Evolutionary conservation across 2,113 vertebrate species (phyloP).

Genomic region (Triplophysa tibetana): DNA sequence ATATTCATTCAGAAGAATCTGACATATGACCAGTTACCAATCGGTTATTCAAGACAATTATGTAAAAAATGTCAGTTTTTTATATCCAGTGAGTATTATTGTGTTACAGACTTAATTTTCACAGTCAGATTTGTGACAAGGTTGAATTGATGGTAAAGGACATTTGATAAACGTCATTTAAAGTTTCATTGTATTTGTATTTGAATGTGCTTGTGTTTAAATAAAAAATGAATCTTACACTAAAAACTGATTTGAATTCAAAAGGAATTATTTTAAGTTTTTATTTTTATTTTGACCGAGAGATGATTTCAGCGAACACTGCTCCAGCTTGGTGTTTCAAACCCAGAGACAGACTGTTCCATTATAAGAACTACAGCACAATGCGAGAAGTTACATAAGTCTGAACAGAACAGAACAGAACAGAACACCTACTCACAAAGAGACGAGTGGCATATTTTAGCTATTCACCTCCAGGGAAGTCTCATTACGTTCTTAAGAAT

Average conservation of each 20-base stretch:
- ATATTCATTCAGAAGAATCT: not conserved
- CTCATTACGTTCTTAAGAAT: slow-evolving; percentile 34
- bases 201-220: slow-evolving; percentile 25
- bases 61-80: not conserved
- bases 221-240: slow-evolving; percentile 1
- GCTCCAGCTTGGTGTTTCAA: slow-evolving; percentile 2
- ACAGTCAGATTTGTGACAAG: not conserved
- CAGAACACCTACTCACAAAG: slow-evolving; percentile 27
- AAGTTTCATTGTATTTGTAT: not conserved
- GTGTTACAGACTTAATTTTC: not conserved
- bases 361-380: slow-evolving; percentile 22
- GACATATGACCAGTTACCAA: not conserved
- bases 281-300: not conserved
- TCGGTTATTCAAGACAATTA: not conserved
- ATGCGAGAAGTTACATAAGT: slow-evolving; percentile 36
- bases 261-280: not conserved
- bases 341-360: slow-evolving; percentile 26
- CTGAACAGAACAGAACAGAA: slow-evolving; percentile 29
- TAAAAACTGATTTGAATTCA: not conserved
- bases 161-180: not conserved
- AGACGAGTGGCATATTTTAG: slow-evolving; percentile 10
- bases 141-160: not conserved
- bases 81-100: not conserved
- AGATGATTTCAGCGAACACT: slow-evolving; percentile 9
- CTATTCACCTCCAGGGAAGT: not conserved